A percentile compares a stretch with the other conserved stretches of the same genome.
Conservation (phyloP, 2,113 vertebrate species). For the Oreochromis aureus region DNA sequence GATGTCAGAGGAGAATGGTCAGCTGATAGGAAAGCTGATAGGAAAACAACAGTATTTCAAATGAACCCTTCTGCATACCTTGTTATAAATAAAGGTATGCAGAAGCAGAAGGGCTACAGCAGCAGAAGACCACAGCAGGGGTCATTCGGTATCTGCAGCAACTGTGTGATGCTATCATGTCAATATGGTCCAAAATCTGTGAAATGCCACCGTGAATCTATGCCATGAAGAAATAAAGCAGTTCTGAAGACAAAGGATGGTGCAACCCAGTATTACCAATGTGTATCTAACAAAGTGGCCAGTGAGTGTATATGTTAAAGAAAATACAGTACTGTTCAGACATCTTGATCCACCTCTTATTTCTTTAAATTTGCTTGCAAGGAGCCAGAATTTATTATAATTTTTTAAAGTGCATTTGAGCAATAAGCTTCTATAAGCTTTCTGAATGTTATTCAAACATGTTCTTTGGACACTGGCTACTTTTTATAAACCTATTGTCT, state of each 20-base stretch:
- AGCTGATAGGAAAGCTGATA: neutral
- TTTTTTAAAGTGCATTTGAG: neutral
- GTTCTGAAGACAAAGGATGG: neutral
- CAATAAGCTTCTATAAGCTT: neutral
- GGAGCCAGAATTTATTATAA: neutral
- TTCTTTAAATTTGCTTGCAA: neutral
- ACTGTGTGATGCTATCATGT: neutral
- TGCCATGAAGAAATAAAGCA: neutral
- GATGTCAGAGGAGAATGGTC: neutral
- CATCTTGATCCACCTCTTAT: neutral
- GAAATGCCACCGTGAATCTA: neutral
- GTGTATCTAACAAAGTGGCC: neutral
- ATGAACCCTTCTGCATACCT: neutral
- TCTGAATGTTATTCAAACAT: neutral
- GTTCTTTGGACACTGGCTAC: neutral
- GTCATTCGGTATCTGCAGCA: neutral
- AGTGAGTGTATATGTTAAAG: neutral
- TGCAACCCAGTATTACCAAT: neutral
- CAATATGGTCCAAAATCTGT: neutral
- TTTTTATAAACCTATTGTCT: neutral
- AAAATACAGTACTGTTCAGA: neutral
- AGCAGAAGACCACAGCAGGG: neutral
- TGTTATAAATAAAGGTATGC: neutral
- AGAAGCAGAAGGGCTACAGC: neutral
- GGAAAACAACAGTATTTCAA: neutral